These are phyloP conservation scores for Choristoneura rosaceana DNA, from an alignment of 2,888 invertebrate genomes.

Conservation along the genomic window DNA sequence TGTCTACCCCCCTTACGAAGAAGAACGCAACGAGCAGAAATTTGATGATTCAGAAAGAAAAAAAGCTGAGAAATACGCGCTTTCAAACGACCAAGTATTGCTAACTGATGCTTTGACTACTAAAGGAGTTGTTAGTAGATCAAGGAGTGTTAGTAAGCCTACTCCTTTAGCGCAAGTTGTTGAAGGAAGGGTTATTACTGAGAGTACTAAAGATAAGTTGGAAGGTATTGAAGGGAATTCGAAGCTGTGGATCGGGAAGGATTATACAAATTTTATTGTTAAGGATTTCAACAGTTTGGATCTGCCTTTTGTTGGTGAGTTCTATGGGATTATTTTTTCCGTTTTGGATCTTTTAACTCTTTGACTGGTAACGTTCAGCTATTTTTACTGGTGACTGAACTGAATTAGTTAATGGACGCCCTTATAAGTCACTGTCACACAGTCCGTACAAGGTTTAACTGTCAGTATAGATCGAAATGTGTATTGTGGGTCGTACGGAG, in stretches of 20 bases:
- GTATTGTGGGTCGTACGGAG: too few species aligned
- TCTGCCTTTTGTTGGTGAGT: constrained; percentile 89
- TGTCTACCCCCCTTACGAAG: constrained; percentile 77
- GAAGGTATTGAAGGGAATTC: constrained; percentile 88
- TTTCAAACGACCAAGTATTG: constrained; percentile 73
- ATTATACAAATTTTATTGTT: constrained; percentile 97
- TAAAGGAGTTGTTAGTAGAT: constrained; percentile 47
- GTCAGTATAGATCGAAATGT: too few species aligned
- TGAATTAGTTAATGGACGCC: too few species aligned
- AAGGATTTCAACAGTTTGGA: constrained; percentile 97
- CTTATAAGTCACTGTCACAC: too few species aligned
- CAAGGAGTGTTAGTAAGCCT: constrained; percentile 62
- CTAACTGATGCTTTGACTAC: constrained; percentile 66
- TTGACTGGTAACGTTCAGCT: too few species aligned
- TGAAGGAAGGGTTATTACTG: constrained; percentile 73
- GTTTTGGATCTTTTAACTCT: too few species aligned
- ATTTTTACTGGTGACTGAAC: too few species aligned
- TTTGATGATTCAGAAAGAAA: constrained; percentile 77
- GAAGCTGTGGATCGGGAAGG: constrained; percentile 98
- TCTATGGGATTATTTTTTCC: not conserved
- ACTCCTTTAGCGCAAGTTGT: constrained; percentile 74
- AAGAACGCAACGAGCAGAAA: constrained; percentile 73
- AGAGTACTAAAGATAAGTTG: constrained; percentile 65
- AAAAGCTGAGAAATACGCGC: constrained; percentile 79
- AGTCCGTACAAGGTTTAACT: too few species aligned